Percentiles rank a stretch among this genome's conserved stretches.
These are phyloP conservation scores for Heliconius hewitsoni DNA, from an alignment of 1,140 invertebrate genomes.

Conservation along the genomic window DNA sequence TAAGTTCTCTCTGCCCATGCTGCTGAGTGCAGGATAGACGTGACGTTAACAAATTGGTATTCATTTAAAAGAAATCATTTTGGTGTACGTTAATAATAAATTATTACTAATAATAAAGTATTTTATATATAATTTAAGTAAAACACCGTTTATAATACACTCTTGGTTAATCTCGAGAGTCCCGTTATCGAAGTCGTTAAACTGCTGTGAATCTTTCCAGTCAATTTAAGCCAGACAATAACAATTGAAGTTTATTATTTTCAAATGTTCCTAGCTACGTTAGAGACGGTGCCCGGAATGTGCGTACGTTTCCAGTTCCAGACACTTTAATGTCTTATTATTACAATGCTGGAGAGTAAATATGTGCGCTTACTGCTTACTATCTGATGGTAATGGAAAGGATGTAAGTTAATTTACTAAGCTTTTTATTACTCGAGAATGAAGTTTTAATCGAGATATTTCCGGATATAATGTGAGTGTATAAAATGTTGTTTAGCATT, in stretches of 20 bases:
- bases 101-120: background rate
- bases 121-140: background rate
- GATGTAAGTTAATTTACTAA: background rate
- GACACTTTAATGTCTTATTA: constrained; percentile 16
- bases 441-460: background rate
- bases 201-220: constrained; percentile 19
- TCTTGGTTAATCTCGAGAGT: constrained; percentile 1
- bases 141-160: background rate
- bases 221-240: constrained; percentile 21
- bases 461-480: background rate
- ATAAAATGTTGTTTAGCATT: too few relatives aligned
- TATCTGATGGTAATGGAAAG: background rate
- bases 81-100: background rate
- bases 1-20: too few relatives aligned
- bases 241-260: constrained; percentile 25
- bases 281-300: constrained; percentile 13
- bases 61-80: background rate
- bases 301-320: constrained; percentile 23
- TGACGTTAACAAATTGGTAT: too few relatives aligned
- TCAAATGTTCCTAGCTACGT: constrained; percentile 10
- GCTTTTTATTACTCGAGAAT: background rate
- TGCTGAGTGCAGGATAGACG: too few relatives aligned
- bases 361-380: background rate
- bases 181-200: constrained; percentile 12
- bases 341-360: background rate